Percentiles rank a stretch among this genome's conserved stretches.
These are phyloP conservation scores for Emmelina monodactyla DNA, from an alignment of 2,888 invertebrate species.

Conservation along the genomic window DNA sequence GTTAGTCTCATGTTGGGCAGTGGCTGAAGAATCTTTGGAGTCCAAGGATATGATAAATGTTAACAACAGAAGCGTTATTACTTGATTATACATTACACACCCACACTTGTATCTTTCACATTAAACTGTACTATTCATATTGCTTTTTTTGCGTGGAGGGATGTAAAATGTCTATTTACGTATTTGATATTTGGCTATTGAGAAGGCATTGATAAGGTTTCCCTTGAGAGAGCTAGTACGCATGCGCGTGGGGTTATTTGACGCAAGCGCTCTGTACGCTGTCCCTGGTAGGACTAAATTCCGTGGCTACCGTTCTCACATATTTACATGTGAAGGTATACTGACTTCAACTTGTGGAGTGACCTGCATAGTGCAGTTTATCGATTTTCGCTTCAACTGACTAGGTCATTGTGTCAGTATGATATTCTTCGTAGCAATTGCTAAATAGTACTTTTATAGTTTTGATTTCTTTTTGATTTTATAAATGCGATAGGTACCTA, in stretches of 20 bases:
- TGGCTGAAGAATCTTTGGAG: conserved; percentile 50
- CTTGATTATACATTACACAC: conserved; percentile 56
- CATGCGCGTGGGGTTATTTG: background rate
- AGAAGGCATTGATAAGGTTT: background rate
- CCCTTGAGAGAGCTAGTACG: background rate
- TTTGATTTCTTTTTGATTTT: too few relatives aligned
- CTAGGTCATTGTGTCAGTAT: background rate
- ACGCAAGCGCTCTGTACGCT: background rate
- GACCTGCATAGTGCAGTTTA: background rate
- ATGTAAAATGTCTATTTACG: background rate
- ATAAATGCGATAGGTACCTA: too few relatives aligned
- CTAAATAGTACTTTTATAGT: too few relatives aligned
- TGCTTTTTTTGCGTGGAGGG: background rate
- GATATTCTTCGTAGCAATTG: too few relatives aligned
- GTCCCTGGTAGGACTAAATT: background rate
- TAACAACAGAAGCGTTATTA: conserved; percentile 33
- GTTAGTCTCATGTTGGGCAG: conserved; percentile 41
- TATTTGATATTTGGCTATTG: background rate
- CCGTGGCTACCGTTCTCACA: background rate
- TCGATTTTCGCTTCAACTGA: background rate
- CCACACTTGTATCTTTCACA: conserved; percentile 27
- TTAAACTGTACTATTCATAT: conserved; percentile 12
- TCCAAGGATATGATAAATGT: conserved; percentile 46
- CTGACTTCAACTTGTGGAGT: background rate
- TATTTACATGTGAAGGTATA: too few relatives aligned